Evolutionary conservation across 37 sponge, comb jelly and placozoan genomes (phyloP), one percentile per base, ranked within the genome.

Genomic region (Spongilla lacustris): DNA sequence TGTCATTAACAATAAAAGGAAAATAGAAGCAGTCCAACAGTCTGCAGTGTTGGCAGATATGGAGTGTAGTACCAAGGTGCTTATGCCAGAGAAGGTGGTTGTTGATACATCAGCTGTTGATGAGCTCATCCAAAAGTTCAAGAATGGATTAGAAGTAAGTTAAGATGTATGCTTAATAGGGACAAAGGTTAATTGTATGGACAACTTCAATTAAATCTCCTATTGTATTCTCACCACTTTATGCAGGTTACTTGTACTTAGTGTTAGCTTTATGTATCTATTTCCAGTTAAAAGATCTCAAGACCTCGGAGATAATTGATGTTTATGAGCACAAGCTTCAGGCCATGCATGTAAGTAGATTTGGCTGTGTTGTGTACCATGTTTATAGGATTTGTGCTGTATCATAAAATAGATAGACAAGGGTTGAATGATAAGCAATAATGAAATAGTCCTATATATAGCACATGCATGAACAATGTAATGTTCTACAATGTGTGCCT

Each of bases 311-410:
- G 68, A 91, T 91, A 9, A 91, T 91, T 73, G 66, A 71, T 67
- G 78, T 91, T 9, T 91, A 91, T 81, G 91, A 91, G 49, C 73
- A 87, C 78, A 91, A 91, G 49, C 83, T 91, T 28, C 85, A 90
- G 38, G 77, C 85, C 32, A 84, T 84, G 84, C 29, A 34, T 22
- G 89, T 88, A 29, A 76, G 89, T 76, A 8, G 0, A 8, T 28
- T 22, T 81, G n/a, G n/a, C n/a, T n/a, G n/a, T n/a, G n/a, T n/a
- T n/a, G n/a, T n/a, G n/a, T n/a, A n/a, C n/a, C n/a, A n/a, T n/a
- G n/a, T n/a, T n/a, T n/a, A n/a, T n/a, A n/a, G n/a, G n/a, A n/a
- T n/a, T n/a, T n/a, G n/a, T n/a, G n/a, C n/a, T n/a, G 81, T 8
- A 8, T 36, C 19, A 28, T 24, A n/a, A 24, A 12, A 66, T 76